Percentiles rank a stretch among this genome's conserved stretches.
These are phyloP conservation scores for Trinorchestia longiramus DNA, from an alignment of 1,140 invertebrate genomes.

Conservation along the genomic window DNA sequence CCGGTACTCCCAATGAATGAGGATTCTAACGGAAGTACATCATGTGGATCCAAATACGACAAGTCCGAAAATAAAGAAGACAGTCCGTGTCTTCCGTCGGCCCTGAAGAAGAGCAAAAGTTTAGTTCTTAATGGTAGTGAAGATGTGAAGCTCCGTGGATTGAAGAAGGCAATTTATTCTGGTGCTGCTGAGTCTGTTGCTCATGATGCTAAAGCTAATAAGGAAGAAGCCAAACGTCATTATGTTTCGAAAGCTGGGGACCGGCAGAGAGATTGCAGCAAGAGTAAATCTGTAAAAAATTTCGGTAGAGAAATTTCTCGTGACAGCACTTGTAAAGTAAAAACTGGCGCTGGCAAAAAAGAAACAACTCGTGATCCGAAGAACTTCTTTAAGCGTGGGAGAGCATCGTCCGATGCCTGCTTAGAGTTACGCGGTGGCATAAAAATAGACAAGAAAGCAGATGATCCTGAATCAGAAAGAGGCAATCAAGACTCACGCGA, in stretches of 20 bases:
- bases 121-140: background rate
- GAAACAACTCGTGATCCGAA: background rate
- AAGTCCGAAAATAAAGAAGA: background rate
- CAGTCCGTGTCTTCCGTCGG: background rate
- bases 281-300: background rate
- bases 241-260: background rate
- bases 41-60: background rate
- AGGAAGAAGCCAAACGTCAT: background rate
- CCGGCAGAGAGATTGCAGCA: background rate
- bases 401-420: slow-evolving; percentile 10
- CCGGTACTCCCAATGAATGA: background rate
- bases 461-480: background rate
- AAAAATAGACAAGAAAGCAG: background rate
- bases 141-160: background rate
- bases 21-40: background rate
- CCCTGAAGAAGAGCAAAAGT: background rate
- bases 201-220: background rate
- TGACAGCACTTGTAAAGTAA: background rate
- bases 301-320: background rate
- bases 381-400: slow-evolving; percentile 25
- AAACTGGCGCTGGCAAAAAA: background rate
- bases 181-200: background rate
- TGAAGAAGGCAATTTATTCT: background rate
- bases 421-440: background rate
- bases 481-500: background rate